Evolutionary conservation across 2,888 invertebrate genomes (phyloP).

Genomic region (Acanthosepion lycidas): DNA sequence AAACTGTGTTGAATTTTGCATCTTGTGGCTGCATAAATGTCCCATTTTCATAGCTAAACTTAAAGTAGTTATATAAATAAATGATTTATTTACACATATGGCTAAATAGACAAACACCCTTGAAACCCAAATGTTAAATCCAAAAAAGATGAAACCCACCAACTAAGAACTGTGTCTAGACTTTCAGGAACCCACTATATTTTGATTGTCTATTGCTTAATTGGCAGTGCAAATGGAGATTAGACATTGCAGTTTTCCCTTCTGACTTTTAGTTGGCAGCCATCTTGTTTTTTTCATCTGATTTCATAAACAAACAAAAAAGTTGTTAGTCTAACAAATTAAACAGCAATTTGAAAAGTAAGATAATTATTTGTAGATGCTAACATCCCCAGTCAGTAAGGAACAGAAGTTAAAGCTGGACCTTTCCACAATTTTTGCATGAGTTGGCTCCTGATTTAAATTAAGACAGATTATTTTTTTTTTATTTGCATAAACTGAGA

Average conservation of each 20-base stretch:
- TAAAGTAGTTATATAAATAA: neutral
- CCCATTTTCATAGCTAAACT: no score
- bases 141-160: neutral
- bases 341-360: neutral
- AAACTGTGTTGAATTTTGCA: no score
- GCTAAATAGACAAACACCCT: neutral
- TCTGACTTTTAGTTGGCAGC: neutral
- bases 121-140: neutral
- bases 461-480: neutral
- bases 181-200: neutral
- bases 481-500: neutral
- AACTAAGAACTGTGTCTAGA: neutral
- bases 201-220: conserved; percentile 33
- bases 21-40: no score
- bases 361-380: conserved; percentile 11
- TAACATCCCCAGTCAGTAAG: neutral
- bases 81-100: neutral
- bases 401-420: neutral
- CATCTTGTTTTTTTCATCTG: neutral
- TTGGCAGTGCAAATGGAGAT: neutral
- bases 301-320: conserved; percentile 23
- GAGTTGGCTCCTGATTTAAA: neutral
- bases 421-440: neutral
- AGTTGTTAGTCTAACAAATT: neutral
- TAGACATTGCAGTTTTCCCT: neutral